These are phyloP conservation scores for Ceriagrion tenellum DNA, from an alignment of 2,888 invertebrate genomes.

Conservation along the genomic window DNA sequence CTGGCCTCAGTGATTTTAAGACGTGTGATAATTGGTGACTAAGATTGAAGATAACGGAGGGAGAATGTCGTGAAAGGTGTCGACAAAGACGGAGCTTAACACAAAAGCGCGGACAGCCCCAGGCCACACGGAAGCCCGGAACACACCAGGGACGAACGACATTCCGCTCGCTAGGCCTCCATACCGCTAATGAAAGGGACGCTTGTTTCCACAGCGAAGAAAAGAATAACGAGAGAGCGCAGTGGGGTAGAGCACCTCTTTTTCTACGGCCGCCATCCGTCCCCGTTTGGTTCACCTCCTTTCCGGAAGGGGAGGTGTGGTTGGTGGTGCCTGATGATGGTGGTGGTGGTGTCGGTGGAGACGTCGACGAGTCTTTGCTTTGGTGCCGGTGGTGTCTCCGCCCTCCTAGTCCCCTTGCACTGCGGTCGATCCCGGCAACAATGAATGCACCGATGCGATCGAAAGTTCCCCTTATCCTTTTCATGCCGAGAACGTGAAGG, in stretches of 20 bases:
- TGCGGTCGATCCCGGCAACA: not conserved
- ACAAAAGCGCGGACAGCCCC: no score
- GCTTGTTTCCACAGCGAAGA: not conserved
- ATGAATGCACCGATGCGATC: constrained; percentile 20
- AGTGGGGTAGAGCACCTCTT: not conserved
- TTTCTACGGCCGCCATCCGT: not conserved
- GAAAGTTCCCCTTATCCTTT: not conserved
- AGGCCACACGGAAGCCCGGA: no score
- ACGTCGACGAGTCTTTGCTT: not conserved
- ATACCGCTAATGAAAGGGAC: not conserved
- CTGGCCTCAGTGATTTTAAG: no score
- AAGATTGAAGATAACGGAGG: no score
- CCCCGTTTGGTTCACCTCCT: not conserved
- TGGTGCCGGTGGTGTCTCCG: not conserved
- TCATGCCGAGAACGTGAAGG: not conserved
- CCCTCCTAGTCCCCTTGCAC: not conserved
- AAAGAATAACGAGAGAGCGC: not conserved
- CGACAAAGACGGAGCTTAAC: no score
- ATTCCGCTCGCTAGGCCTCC: not conserved
- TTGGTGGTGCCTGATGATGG: not conserved
- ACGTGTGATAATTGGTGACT: no score
- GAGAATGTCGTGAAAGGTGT: no score
- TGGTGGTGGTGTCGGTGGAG: not conserved
- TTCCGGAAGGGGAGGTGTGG: not conserved
- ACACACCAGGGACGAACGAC: not conserved